phyloP scores from a whole-genome alignment of 2,888 invertebrate species.

The Drosophila helvetica region DNA sequence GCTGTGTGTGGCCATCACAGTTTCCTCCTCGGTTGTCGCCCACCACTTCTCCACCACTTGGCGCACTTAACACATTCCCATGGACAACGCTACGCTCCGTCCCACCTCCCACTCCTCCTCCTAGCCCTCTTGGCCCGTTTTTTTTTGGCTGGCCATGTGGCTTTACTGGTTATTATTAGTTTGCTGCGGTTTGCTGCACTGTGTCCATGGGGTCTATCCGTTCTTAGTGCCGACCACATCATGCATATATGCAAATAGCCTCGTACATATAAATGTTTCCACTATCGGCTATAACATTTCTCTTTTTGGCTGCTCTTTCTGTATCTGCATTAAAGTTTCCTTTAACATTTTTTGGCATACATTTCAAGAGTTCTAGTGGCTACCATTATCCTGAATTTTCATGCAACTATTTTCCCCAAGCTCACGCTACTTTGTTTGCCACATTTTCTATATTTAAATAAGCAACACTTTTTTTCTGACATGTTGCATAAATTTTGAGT shows the following conservation, averaged over 20 bases:
- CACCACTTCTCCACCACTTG: constrained; percentile 29
- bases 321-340: constrained; percentile 45
- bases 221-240: constrained; percentile 62
- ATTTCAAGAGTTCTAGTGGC: constrained; percentile 22
- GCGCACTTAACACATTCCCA: constrained; percentile 51
- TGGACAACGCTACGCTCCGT: no score
- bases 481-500: constrained; percentile 6
- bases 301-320: constrained; percentile 7
- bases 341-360: constrained; percentile 23
- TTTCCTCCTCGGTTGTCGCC: neutral
- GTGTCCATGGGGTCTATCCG: constrained; percentile 55
- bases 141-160: constrained; percentile 53
- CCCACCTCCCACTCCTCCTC: neutral
- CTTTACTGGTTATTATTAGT: constrained; percentile 75
- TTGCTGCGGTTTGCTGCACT: constrained; percentile 65
- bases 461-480: neutral
- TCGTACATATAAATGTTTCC: constrained; percentile 54
- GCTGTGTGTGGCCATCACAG: constrained; percentile 49
- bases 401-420: constrained; percentile 10
- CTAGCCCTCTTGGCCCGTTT: neutral
- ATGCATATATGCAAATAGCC: constrained; percentile 27
- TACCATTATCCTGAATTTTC: neutral
- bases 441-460: neutral
- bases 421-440: neutral
- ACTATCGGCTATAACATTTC: constrained; percentile 43